Conservation (phyloP, 2,797 vertebrate species). For the Acestrorhynchus altus region DNA sequence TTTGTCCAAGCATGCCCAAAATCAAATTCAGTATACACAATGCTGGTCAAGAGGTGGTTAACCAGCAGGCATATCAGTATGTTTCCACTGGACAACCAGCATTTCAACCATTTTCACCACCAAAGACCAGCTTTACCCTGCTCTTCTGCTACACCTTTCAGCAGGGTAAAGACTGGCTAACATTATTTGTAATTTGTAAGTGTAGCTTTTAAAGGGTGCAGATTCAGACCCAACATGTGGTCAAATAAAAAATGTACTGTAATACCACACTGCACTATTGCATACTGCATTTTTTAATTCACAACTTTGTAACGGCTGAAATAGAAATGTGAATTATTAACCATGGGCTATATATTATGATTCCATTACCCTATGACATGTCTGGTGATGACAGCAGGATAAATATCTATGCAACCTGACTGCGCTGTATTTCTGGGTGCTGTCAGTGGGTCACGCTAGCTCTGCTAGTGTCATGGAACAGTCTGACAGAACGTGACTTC, state of each 20-base stretch:
- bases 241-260: not conserved
- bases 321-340: slow-evolving; percentile 20
- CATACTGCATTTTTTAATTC: not conserved
- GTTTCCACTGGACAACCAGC: too few relatives aligned
- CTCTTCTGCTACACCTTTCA: too few relatives aligned
- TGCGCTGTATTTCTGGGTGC: slow-evolving; percentile 1
- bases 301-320: not conserved
- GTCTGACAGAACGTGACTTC: slow-evolving; percentile 1
- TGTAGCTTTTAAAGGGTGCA: not conserved
- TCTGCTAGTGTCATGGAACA: not conserved
- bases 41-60: too few relatives aligned
- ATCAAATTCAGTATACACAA: too few relatives aligned
- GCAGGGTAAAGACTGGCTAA: too few relatives aligned
- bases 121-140: too few relatives aligned
- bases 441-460: not conserved
- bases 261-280: not conserved
- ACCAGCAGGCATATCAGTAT: too few relatives aligned
- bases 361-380: not conserved
- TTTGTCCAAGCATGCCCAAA: too few relatives aligned
- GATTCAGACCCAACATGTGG: slow-evolving; percentile 11
- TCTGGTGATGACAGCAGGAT: not conserved
- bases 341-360: not conserved
- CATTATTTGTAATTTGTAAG: too few relatives aligned
- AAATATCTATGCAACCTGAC: not conserved
- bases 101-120: too few relatives aligned